These are phyloP conservation scores for Hyperoplus immaculatus DNA, from an alignment of 2,797 vertebrate genomes.

Conservation along the genomic window DNA sequence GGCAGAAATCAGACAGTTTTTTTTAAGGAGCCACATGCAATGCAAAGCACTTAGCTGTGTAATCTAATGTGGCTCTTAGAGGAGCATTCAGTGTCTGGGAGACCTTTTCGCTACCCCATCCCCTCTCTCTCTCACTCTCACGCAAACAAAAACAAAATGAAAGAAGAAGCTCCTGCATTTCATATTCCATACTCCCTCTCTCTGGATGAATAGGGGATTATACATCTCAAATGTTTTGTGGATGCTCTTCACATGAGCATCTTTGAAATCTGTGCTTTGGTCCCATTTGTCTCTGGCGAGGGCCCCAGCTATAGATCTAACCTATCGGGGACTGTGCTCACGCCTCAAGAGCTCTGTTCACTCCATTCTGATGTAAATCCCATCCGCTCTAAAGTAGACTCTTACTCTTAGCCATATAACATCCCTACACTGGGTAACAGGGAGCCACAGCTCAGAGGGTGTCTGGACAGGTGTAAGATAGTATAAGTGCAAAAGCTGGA, in stretches of 20 bases:
- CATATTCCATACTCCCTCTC: constrained; percentile 46
- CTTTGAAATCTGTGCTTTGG: constrained; percentile 45
- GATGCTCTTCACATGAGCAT: constrained; percentile 44
- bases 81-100: constrained; percentile 38
- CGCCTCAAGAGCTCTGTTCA: constrained; percentile 21
- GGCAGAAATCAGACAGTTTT: constrained; percentile 44
- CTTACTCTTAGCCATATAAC: constrained; percentile 29
- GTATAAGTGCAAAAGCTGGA: constrained; percentile 30
- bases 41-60: constrained; percentile 69
- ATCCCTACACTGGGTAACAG: constrained; percentile 1
- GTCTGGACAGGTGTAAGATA: constrained; percentile 16
- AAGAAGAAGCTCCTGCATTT: constrained; percentile 49
- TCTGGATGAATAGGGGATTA: constrained; percentile 59
- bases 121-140: background rate
- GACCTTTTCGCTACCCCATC: background rate
- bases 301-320: constrained; percentile 38
- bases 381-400: constrained; percentile 41
- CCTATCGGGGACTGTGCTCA: constrained; percentile 50
- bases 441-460: constrained; percentile 13
- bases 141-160: background rate
- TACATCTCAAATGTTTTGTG: constrained; percentile 58
- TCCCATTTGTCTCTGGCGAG: constrained; percentile 45
- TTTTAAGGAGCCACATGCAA: constrained; percentile 34
- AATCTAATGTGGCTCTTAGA: constrained; percentile 58
- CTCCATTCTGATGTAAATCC: constrained; percentile 62